Conservation (phyloP, 2,797 vertebrate genomes). For the Amniataba percoides region DNA sequence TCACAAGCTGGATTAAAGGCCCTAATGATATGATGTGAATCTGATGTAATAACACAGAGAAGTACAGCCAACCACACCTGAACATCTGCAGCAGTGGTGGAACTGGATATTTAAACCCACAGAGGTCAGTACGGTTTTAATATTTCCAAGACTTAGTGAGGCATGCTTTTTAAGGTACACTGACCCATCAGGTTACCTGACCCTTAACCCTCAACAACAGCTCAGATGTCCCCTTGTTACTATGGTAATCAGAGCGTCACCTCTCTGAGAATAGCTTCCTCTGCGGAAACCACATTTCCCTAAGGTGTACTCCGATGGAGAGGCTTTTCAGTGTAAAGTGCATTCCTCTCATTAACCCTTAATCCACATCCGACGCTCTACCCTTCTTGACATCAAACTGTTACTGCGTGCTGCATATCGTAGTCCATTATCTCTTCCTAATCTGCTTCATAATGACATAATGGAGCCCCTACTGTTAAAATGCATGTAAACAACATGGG, state of each 20-base stretch:
- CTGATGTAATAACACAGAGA: no score
- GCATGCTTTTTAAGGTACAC: neutral
- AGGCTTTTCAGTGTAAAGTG: conserved; percentile 14
- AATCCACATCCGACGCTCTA: conserved; percentile 8
- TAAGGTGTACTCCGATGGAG: neutral
- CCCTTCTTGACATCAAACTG: conserved; percentile 6
- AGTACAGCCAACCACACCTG: neutral
- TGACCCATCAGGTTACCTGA: neutral
- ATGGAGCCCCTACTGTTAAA: neutral
- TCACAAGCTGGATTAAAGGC: neutral
- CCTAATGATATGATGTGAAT: neutral
- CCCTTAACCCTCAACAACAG: conserved; percentile 12
- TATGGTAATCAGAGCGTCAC: conserved; percentile 27
- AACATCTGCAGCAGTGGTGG: neutral
- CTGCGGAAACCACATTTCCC: conserved; percentile 11
- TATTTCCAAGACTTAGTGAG: neutral
- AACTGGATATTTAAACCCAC: neutral
- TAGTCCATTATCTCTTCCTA: conserved; percentile 10
- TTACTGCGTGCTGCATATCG: neutral
- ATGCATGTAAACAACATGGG: neutral
- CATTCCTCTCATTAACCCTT: conserved; percentile 11
- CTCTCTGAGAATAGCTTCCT: conserved; percentile 9
- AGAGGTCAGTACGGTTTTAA: conserved; percentile 3
- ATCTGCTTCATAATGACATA: conserved; percentile 30
- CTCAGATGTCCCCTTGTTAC: conserved; percentile 15